Percentiles rank a stretch among this genome's conserved stretches.
phyloP scores from a whole-genome alignment of 2,797 vertebrate genomes.

The Tenualosa ilisha region DNA sequence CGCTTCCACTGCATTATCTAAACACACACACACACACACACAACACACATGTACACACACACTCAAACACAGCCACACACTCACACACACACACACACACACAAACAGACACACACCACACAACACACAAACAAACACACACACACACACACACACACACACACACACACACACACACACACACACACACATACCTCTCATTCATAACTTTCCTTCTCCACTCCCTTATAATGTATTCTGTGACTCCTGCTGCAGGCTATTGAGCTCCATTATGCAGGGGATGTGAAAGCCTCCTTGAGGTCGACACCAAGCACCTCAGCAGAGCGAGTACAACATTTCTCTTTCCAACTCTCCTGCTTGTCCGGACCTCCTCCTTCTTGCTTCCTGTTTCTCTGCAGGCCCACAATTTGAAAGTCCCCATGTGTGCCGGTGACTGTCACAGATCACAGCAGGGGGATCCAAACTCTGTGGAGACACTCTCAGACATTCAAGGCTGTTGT shows the following conservation, averaged over 20 bases:
- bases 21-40: not conserved
- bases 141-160: too few species aligned
- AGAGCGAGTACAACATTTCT: not conserved
- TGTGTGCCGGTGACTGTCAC: not conserved
- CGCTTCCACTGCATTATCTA: not conserved
- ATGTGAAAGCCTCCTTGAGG: slow-evolving; percentile 62
- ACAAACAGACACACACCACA: not conserved
- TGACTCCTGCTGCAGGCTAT: slow-evolving; percentile 55
- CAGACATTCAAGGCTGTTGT: not conserved
- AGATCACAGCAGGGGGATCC: not conserved
- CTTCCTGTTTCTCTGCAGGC: not conserved
- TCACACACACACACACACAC: not conserved
- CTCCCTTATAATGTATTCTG: not conserved
- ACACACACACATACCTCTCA: slow-evolving; percentile 27
- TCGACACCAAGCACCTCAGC: slow-evolving; percentile 30
- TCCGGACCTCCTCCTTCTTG: not conserved
- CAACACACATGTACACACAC: too few species aligned
- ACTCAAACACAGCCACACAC: not conserved
- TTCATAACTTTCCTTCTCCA: not conserved
- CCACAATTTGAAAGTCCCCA: not conserved
- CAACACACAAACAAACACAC: slow-evolving; percentile 14
- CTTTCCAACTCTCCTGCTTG: not conserved
- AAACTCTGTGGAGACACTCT: not conserved
- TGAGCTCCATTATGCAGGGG: slow-evolving; percentile 56
- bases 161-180: too few species aligned